Base-by-base conservation (phyloP, 2,888 invertebrate species). In the Sipha maydis region DNA sequence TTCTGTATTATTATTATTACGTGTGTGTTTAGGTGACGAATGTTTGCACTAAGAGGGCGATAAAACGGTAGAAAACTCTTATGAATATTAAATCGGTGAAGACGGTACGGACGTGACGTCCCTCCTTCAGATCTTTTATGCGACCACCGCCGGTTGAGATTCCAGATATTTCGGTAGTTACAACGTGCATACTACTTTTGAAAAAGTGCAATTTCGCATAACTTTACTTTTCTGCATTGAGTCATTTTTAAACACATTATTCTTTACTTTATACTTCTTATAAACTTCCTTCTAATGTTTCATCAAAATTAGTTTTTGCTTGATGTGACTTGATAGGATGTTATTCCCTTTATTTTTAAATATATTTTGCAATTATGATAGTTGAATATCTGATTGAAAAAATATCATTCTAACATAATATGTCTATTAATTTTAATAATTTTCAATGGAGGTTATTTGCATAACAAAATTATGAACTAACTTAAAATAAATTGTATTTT, bases 21-120 rank as follows among this genome's bases (percentile, higher is more conserved):
- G 86, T 88, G 86, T 75, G 86, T 88, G 86, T 88, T 88, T 88
- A 80, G 71, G 80, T 80, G 86, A 88, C 86, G 75, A 88, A 82
- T 88, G 80, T 80, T 88, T 80, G 86, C 80, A 28, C 86, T 88
- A 88, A 88, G 85, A 80, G 86, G 80, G 79, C 80, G 86, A 88
- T 88, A 88, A 88, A 88, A 88, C 73, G 86, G 80, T 73, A 75
- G 34, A 88, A 80, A 88, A 88, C 79, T 80, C 78, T 88, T 80
- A 80, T 88, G 86, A 88, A 88, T 88, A 88, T 88, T 88, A 88
- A 88, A 82, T 75, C 61, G 8, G 34, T 9, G 38, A 67, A 19
- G 41, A 75, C 75, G 82, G 76, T 82, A 88, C 82, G 79, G 56
- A 86, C 86, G 79, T 80, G 86, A 86, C 41, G 56, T n/a, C 21